These are phyloP conservation scores for Epinephelus lanceolatus DNA, from an alignment of 2,113 vertebrate species.

Conservation along the genomic window DNA sequence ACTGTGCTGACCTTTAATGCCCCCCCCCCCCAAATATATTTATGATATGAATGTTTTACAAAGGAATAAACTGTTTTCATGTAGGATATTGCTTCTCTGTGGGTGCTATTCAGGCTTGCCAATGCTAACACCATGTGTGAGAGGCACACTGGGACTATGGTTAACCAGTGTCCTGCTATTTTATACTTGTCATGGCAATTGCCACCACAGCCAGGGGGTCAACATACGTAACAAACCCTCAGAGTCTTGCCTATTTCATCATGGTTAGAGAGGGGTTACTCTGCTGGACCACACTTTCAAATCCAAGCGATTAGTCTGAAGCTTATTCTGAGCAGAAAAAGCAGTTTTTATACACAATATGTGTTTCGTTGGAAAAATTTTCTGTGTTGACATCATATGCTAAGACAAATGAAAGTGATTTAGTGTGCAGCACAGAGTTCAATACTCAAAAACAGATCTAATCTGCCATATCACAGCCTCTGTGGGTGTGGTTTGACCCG, in stretches of 20 bases:
- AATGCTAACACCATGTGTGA: not conserved
- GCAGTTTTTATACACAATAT: not conserved
- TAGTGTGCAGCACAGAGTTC: not conserved
- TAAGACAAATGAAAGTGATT: not conserved
- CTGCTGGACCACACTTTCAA: no score
- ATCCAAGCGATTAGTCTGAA: not conserved
- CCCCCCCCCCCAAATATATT: not conserved
- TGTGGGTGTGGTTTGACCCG: no score
- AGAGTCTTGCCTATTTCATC: not conserved
- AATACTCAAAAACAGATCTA: no score
- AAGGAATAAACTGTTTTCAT: not conserved
- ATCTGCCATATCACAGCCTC: no score
- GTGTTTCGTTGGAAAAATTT: not conserved
- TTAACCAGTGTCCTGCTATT: not conserved
- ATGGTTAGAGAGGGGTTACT: not conserved
- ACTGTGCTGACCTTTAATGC: not conserved
- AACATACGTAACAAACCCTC: not conserved
- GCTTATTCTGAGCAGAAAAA: not conserved
- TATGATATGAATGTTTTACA: not conserved
- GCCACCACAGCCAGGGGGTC: not conserved
- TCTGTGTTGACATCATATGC: not conserved
- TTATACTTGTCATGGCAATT: not conserved
- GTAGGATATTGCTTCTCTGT: no score
- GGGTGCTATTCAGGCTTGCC: not conserved
- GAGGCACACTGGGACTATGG: not conserved